phyloP scores from a whole-genome alignment of 1,140 invertebrate genomes.

The Rhizoglyphus robini region DNA sequence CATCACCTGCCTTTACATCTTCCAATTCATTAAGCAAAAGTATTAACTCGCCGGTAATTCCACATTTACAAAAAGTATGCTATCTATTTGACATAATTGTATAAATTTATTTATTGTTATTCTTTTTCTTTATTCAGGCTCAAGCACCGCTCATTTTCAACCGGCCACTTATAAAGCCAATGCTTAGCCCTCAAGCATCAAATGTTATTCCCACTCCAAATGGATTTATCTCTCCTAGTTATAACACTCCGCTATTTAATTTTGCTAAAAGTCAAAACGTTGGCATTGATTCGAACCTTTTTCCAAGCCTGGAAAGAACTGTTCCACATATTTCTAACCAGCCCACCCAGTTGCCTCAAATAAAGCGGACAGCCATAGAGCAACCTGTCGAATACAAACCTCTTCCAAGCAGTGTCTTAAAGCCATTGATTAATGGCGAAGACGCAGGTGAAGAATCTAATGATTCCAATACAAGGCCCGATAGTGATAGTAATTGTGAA shows the following conservation, averaged over 20 bases:
- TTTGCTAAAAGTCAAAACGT: too few species aligned
- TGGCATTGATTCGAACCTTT: too few species aligned
- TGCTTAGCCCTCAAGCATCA: background rate
- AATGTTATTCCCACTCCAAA: background rate
- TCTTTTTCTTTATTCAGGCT: background rate
- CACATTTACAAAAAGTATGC: background rate
- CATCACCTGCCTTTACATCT: background rate
- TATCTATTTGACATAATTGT: too few species aligned
- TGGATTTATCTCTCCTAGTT: too few species aligned
- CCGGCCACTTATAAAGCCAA: background rate
- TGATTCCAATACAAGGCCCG: background rate
- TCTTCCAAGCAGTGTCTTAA: background rate
- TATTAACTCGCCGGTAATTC: background rate
- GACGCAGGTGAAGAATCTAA: background rate
- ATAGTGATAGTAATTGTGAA: background rate
- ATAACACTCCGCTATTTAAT: too few species aligned
- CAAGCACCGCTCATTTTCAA: background rate
- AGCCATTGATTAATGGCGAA: background rate
- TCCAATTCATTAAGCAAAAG: background rate
- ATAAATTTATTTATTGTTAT: too few species aligned
- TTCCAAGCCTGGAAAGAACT: too few species aligned
- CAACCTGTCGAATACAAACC: too few species aligned
- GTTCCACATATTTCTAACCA: too few species aligned
- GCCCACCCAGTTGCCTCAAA: too few species aligned
- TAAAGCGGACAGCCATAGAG: too few species aligned